These are phyloP conservation scores for Turnix velox DNA, from an alignment of 2,113 vertebrate genomes.

Conservation along the genomic window DNA sequence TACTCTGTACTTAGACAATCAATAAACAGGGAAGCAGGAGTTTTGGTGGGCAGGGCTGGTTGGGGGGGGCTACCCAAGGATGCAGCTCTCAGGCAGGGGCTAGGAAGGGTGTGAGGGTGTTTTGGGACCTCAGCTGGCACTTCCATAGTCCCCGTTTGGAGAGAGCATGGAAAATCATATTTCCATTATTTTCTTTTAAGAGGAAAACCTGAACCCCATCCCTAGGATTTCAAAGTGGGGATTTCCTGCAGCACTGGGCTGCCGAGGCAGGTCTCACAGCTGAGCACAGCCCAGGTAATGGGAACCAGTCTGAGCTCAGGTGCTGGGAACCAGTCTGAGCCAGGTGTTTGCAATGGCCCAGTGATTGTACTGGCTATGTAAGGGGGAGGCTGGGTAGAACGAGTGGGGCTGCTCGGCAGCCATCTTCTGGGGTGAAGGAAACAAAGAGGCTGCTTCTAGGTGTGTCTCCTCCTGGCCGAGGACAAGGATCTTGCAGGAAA, in stretches of 20 bases:
- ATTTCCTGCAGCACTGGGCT: accelerated
- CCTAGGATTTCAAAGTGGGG: too few relatives aligned
- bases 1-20: not conserved
- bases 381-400: accelerated
- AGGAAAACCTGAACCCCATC: accelerated
- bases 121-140: not conserved
- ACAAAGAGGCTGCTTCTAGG: accelerated
- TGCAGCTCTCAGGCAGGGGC: not conserved
- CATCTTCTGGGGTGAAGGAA: accelerated
- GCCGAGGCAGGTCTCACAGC: not conserved
- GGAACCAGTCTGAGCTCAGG: not conserved
- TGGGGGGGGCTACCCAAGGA: too few relatives aligned
- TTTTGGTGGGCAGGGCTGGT: not conserved
- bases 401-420: accelerated
- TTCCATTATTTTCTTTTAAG: not conserved
- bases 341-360: not conserved
- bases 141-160: accelerated
- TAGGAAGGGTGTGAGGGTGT: not conserved
- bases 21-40: not conserved
- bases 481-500: not conserved
- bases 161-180: not conserved
- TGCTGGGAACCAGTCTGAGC: not conserved
- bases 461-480: accelerated
- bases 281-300: not conserved
- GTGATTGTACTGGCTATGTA: not conserved